Base-by-base conservation (phyloP, 2,797 vertebrate genomes). In the Anniella stebbinsi region DNA sequence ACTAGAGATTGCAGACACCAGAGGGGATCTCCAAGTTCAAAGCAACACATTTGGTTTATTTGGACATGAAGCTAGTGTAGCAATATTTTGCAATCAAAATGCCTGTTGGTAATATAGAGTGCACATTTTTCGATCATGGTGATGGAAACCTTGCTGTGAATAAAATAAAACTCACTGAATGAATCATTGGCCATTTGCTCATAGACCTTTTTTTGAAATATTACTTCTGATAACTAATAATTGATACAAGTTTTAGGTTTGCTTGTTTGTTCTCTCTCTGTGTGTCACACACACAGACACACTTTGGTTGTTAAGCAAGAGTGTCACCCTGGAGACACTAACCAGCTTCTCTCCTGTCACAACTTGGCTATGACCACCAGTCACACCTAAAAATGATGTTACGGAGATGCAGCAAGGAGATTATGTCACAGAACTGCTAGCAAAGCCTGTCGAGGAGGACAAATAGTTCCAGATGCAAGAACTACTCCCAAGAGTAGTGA, bases 31-130 rank as follows among this genome's bases (percentile, higher is more conserved):
- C 86, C 69, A 48, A 80, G 28, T 87, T 54, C 28, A 77, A 87
- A 69, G 92, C 36, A 84, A 87, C 75, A 93, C 92, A 90, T 92
- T 94, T 87, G 78, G 92, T 95, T 86, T 92, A 93, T 21, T 1
- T 90, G 63, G 60, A 94, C 87, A 72, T 57, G 4, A 94, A 82
- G 78, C 57, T 93, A 92, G 76, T 76, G 15, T 60, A 21, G 30
- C 18, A 86, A 13, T 60, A 48, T 67, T 76, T 60, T 90, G 38
- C 25, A 60, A 57, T 77, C 63, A 45, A 69, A 76, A 84, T 0
- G 0, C 4, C 82, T 10, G 77, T 54, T 18, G 2, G 17, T 66
- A 0, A 10, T 67, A 36, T 75, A 75, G 93, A 57, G 84, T 84
- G 9, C 23, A 67, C 17, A 15, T 38, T 75, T 72, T 69, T 86